Base-by-base conservation (phyloP, 2,797 vertebrate genomes). In the Acestrorhynchus altus region DNA sequence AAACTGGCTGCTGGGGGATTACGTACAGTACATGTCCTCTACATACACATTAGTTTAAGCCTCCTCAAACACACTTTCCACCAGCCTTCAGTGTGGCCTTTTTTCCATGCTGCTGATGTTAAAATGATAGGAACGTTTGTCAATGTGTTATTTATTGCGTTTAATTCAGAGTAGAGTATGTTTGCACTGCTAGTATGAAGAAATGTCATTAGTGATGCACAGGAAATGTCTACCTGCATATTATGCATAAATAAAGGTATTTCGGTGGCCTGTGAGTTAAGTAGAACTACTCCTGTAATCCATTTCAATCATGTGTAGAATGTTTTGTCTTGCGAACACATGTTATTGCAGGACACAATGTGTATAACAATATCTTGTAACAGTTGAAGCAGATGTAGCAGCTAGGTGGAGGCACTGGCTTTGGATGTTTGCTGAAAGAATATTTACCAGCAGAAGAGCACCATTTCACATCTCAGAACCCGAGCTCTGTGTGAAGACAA, bases 1-100 rank as follows among this genome's bases (percentile, higher is more conserved):
- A 89, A 91, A 89, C 90, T 89, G 87, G 88, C 81, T 84, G 74
- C 80, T 86, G 84, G 89, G 87, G 74, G 66, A 83, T 76, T 77
- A 56, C 68, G 59, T 70, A 67, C 71, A 80, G 74, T 70, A 26
- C 12, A 16, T 82, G 80, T 85, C 79, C 80, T 85, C 42, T 77
- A 20, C 42, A 65, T 47, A 78, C 65, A 72, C 72, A 78, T 80
- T 76, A 42, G 28, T 79, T 81, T 74, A 68, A 54, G 57, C 57
- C 52, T 64, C 26, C 60, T 64, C 56, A 74, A 63, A 79, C 75
- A 83, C 59, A 80, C 65, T 78, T 82, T 76, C 4, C 49, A 6
- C n/a, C 68, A 51, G 51, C 63, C 39, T n/a, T 84, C 79, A 44
- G 31, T 69, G 56, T 71, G 42, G 24, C 26, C 28, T 65, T 75